A percentile compares a stretch with the other conserved stretches of the same genome.
phyloP scores from a whole-genome alignment of 2,888 invertebrate species.

The Plagodis dolabraria region DNA sequence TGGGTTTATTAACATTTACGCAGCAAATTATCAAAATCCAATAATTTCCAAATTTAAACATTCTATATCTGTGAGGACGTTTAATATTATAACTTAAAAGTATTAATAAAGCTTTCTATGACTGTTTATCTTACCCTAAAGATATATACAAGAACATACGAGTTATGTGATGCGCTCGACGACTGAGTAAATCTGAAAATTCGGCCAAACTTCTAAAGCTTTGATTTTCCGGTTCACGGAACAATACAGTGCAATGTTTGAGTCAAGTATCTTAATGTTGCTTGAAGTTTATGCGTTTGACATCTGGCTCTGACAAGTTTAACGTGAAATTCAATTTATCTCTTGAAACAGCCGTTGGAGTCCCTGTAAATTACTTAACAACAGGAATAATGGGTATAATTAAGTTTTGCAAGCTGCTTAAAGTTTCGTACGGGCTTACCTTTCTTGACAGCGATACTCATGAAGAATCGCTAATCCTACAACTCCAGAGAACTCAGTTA shows the following conservation, averaged over 20 bases:
- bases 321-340: constrained; percentile 53
- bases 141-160: too few species aligned
- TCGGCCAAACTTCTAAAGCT: constrained; percentile 18
- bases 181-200: constrained; percentile 11
- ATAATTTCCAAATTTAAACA: too few species aligned
- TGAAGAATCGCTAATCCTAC: constrained; percentile 24
- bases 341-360: constrained; percentile 42
- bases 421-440: constrained; percentile 31
- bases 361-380: constrained; percentile 45
- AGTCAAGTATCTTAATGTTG: constrained; percentile 40
- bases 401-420: constrained; percentile 39
- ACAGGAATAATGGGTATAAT: constrained; percentile 43
- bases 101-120: too few species aligned
- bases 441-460: constrained; percentile 29
- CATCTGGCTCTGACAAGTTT: constrained; percentile 51
- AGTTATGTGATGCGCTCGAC: constrained; percentile 2
- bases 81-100: too few species aligned
- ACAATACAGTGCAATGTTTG: constrained; percentile 33
- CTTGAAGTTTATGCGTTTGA: constrained; percentile 48
- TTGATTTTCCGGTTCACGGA: constrained; percentile 30
- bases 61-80: too few species aligned
- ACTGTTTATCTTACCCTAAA: too few species aligned
- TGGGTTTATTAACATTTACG: too few species aligned
- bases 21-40: too few species aligned
- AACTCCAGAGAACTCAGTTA: constrained; percentile 2